These are phyloP conservation scores for Acanthornis magna DNA, from an alignment of 2,797 vertebrate genomes.

Conservation along the genomic window DNA sequence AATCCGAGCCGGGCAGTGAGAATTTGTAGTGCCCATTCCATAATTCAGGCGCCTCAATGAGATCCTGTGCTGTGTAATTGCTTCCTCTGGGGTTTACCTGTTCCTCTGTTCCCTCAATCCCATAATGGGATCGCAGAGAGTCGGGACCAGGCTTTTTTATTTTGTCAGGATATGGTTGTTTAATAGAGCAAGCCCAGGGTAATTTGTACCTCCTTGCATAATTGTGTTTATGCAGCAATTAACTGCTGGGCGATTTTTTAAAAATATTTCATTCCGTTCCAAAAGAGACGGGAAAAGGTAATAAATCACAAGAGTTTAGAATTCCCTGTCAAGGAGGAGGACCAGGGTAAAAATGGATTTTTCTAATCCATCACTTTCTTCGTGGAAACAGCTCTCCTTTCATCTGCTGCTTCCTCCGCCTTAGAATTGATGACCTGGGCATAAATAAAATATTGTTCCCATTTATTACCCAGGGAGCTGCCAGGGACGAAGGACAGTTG, in stretches of 20 bases:
- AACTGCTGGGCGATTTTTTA: neutral
- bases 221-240: slow-evolving; percentile 30
- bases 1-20: neutral
- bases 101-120: neutral
- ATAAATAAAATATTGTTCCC: slow-evolving; percentile 40
- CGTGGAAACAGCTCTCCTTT: slow-evolving; percentile 17
- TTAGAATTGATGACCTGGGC: slow-evolving; percentile 52
- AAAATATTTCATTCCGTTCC: neutral
- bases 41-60: neutral
- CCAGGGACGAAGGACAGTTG: slow-evolving; percentile 34
- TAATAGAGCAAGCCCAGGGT: neutral
- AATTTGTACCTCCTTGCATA: slow-evolving; percentile 3
- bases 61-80: neutral
- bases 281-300: neutral
- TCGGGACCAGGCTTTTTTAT: neutral
- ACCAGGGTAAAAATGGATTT: slow-evolving; percentile 20
- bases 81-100: slow-evolving; percentile 4
- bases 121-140: neutral
- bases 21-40: neutral
- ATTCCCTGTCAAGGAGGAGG: neutral
- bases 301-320: slow-evolving; percentile 1
- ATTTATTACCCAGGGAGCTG: slow-evolving; percentile 64
- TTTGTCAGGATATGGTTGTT: neutral
- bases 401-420: slow-evolving; percentile 13
- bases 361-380: slow-evolving; percentile 40